Evolutionary conservation across 2,888 invertebrate species (phyloP).

Genomic region (Pammene aurita): DNA sequence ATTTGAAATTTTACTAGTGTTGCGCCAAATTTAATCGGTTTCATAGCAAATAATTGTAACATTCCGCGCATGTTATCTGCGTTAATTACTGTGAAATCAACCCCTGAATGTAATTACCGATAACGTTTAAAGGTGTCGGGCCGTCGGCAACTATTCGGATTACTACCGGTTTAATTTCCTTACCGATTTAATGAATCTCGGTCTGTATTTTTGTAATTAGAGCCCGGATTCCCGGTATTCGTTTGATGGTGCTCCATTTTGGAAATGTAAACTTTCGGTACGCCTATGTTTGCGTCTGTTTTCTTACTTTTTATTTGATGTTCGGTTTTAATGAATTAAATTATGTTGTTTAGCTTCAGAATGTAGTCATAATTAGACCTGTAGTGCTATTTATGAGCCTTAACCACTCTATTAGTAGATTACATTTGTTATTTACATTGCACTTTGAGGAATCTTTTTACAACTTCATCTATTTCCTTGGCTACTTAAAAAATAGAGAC

Average conservation of each 20-base stretch:
- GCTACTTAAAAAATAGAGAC: too few species aligned
- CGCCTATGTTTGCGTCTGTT: slow-evolving; percentile 41
- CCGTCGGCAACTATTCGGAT: slow-evolving; percentile 50
- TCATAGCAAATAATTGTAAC: slow-evolving; percentile 10
- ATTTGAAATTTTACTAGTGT: slow-evolving; percentile 44
- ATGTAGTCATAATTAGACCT: slow-evolving; percentile 17
- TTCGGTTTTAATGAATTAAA: slow-evolving; percentile 32
- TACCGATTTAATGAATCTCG: slow-evolving; percentile 50
- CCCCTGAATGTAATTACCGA: slow-evolving; percentile 21
- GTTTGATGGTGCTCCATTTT: slow-evolving; percentile 46
- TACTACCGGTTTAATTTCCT: slow-evolving; percentile 53
- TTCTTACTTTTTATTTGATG: slow-evolving; percentile 42
- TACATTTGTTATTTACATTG: not conserved
- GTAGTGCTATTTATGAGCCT: slow-evolving; percentile 14
- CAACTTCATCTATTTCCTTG: too few species aligned
- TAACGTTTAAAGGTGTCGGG: slow-evolving; percentile 30
- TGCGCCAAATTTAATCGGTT: slow-evolving; percentile 32
- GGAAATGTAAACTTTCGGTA: slow-evolving; percentile 44
- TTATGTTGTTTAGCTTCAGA: slow-evolving; percentile 33
- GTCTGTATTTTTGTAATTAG: slow-evolving; percentile 54
- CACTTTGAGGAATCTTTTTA: not conserved
- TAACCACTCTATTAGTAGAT: slow-evolving; percentile 4
- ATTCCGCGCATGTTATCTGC: slow-evolving; percentile 15
- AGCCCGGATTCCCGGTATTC: slow-evolving; percentile 48
- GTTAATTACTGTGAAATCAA: slow-evolving; percentile 40